A percentile compares a stretch with the other conserved stretches of the same genome.
Evolutionary conservation across 2,113 vertebrate genomes (phyloP).

Genomic region (Chrysemys picta): DNA sequence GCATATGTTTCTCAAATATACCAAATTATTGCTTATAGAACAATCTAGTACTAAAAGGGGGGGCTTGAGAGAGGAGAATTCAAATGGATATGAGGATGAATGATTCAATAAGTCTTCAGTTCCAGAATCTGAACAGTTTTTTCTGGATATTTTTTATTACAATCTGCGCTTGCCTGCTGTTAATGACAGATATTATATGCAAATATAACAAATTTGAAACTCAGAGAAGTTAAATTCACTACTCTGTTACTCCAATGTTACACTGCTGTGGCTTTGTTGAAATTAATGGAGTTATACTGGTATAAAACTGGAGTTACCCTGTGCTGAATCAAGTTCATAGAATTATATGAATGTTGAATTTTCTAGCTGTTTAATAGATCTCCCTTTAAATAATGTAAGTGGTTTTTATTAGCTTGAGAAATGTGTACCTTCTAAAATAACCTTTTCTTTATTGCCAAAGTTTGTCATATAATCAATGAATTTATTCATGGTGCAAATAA

Average conservation of each 20-base stretch:
- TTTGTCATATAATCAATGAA: not conserved
- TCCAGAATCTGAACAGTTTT: conserved; percentile 14
- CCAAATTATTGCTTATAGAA: conserved; percentile 63
- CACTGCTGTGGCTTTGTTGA: not conserved
- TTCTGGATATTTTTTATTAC: not conserved
- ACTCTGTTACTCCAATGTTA: not conserved
- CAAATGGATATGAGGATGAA: conserved; percentile 37
- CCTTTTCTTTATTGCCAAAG: conserved; percentile 24
- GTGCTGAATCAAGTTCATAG: conserved; percentile 23
- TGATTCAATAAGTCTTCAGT: conserved; percentile 28
- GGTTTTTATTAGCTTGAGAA: conserved; percentile 59
- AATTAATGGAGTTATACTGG: not conserved
- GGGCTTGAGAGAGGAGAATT: conserved; percentile 60
- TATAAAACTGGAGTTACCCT: not conserved
- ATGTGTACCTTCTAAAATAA: conserved; percentile 37
- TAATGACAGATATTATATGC: conserved; percentile 13
- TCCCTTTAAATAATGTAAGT: conserved; percentile 61
- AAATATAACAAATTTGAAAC: conserved; percentile 33
- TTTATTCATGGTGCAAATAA: not conserved
- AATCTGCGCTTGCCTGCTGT: conserved; percentile 6
- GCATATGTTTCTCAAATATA: conserved; percentile 51
- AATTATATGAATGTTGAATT: conserved; percentile 19
- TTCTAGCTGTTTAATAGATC: conserved; percentile 28
- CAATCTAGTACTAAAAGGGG: conserved; percentile 61
- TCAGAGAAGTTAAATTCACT: conserved; percentile 2